phyloP scores from a whole-genome alignment of 2,888 invertebrate genomes.

The Ptilodon capucinus region DNA sequence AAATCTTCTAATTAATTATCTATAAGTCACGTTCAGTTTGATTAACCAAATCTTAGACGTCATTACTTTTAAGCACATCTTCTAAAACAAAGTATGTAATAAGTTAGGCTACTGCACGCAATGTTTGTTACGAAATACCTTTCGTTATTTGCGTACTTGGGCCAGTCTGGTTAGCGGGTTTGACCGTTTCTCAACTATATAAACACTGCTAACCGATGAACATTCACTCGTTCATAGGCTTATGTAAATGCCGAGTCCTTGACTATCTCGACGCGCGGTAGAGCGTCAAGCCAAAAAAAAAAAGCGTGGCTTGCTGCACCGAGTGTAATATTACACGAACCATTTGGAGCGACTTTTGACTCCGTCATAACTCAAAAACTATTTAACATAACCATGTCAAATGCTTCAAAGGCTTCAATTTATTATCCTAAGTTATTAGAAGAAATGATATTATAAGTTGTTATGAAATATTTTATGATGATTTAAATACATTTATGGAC shows the following conservation, averaged over 20 bases:
- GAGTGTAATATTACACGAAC: background rate
- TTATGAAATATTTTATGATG: too few relatives aligned
- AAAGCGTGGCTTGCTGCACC: background rate
- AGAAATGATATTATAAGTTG: too few relatives aligned
- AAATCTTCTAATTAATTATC: too few relatives aligned
- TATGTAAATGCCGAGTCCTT: background rate
- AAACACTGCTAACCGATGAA: background rate
- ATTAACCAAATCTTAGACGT: background rate
- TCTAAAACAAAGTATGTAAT: constrained; percentile 1
- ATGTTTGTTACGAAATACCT: constrained; percentile 20
- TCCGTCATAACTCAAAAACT: too few relatives aligned
- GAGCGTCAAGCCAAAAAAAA: too few relatives aligned
- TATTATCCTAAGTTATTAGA: too few relatives aligned
- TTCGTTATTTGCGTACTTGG: constrained; percentile 7
- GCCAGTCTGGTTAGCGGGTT: constrained; percentile 18
- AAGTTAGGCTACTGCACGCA: constrained; percentile 3
- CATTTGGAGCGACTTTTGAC: too few relatives aligned
- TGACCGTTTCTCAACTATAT: constrained; percentile 22
- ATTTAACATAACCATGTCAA: too few relatives aligned
- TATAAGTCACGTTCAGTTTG: too few relatives aligned
- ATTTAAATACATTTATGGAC: too few relatives aligned
- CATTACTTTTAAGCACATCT: background rate
- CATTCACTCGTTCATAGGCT: background rate
- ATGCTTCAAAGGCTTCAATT: too few relatives aligned
- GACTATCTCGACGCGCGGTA: too few relatives aligned